Base-by-base conservation (phyloP, 30 jellyfish, hydroid and myxozoan species). In the Hydractinia symbiolongicarpus region DNA sequence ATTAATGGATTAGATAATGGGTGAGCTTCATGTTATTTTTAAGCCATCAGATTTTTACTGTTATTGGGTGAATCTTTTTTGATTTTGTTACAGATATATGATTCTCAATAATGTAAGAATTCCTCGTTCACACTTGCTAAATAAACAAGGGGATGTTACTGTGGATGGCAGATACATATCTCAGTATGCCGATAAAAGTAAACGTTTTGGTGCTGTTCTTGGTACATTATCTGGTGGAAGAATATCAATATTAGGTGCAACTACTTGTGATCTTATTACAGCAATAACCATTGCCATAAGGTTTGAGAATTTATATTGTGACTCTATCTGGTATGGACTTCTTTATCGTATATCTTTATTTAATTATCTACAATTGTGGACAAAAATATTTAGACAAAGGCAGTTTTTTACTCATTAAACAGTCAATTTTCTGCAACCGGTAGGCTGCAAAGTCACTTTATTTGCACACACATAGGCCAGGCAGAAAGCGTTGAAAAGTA, bases 201-300 rank as follows among this genome's bases (percentile, higher is more conserved):
- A 77, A 83, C 86, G 96, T 15, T 87, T 83, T 81, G 96, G 94
- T 67, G 98, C 98, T 62, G 90, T 87, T 13, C 89, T 93, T 21
- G 98, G 98, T 20, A 86, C 90, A 5, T 85, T 93, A 6, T 93
- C 98, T 56, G 88, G 94, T 50, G 98, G 98, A n/a, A 69, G 98
- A 17, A 96, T 93, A 40, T 88, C 85, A 20, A 81, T 93, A 53
- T 83, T 93, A 21, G 94, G 94, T 5, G 44, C 83, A 77, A 90
- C 94, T 4, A 64, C 79, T 57, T 72, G 75, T 21, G 82, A 82
- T 57, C 79, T 93, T 50, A 81, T 80, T 40, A 74, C 58, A 55
- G 95, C 95, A 7, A 54, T 93, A 62, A 84, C 98, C 5, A 88
- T 93, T 20, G 98, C 96, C n/a, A 70, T 93, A 11, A 84, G 98